Conservation (phyloP, 1,140 invertebrate genomes). For the Drosophila oshimai region DNA sequence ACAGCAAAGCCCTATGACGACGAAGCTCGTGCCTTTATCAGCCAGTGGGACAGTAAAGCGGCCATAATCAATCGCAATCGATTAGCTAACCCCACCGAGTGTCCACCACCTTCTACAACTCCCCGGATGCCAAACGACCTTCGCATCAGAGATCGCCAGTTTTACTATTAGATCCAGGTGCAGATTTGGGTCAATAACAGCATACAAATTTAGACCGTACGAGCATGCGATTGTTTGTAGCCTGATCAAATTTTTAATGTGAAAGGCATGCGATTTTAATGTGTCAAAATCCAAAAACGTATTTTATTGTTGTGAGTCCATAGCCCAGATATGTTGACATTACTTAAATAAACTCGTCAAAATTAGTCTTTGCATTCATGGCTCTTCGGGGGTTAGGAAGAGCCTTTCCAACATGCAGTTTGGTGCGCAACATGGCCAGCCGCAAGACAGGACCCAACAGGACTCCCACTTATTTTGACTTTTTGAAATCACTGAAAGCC, state of each 20-base stretch:
- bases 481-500: slow-evolving; percentile 8
- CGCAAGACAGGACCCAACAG: slow-evolving; percentile 16
- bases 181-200: not conserved
- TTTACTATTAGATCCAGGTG: not conserved
- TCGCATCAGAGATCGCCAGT: not conserved
- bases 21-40: slow-evolving; percentile 24
- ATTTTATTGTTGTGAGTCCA: not conserved
- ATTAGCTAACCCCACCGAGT: not conserved
- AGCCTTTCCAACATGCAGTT: not conserved
- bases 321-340: not conserved
- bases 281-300: not conserved
- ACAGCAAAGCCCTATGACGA: slow-evolving; percentile 33
- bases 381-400: not conserved
- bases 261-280: not conserved
- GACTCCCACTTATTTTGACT: slow-evolving; percentile 29
- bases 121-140: not conserved
- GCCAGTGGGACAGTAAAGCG: slow-evolving; percentile 25
- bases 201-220: too few species aligned
- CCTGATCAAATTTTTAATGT: slow-evolving; percentile 3
- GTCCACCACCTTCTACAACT: not conserved
- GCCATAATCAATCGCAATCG: slow-evolving; percentile 14
- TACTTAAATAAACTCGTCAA: not conserved
- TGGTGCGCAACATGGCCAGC: not conserved
- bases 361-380: not conserved
- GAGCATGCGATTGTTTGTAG: too few species aligned